Base-by-base conservation (phyloP, 2,888 invertebrate genomes). In the Callyntrura guangdongensis region DNA sequence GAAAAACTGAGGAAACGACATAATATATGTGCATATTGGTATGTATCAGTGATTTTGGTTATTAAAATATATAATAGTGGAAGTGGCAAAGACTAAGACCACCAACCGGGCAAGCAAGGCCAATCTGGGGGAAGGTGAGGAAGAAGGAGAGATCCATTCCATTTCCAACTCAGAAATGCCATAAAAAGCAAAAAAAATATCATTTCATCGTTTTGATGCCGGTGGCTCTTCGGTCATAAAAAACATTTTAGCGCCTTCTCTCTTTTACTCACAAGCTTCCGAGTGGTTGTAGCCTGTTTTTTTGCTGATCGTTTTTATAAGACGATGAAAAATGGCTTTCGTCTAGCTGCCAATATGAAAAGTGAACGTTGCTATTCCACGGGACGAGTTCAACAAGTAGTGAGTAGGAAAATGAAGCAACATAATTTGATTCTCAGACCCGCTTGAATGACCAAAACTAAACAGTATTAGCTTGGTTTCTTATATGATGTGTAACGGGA, bases 281-380 rank as follows among this genome's bases (percentile, higher is more conserved):
- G n/a, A n/a, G n/a, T n/a, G n/a, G n/a, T n/a, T n/a, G n/a, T n/a
- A n/a, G n/a, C n/a, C n/a, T n/a, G n/a, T n/a, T n/a, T n/a, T n/a
- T n/a, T n/a, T n/a, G n/a, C n/a, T n/a, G n/a, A n/a, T 25, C 4
- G 12, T 25, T 2, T 0, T 4, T 67, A 12, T 17, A 20, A 2
- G 2, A 20, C 3, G 17, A 59, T 20, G 67, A 25, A 67, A 25
- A 25, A 86, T 79, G 86, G 36, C 14, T n/a, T 14, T 22, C 4
- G 27, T 86, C 1, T 64, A 79, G 64, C 67, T 86, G 64, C 86
- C 86, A 53, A 86, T 79, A 67, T 86, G 79, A 86, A n/a, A n/a
- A n/a, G n/a, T 20, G 17, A 20, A 4, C 20, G 20, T 17, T 20
- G 59, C 20, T 59, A 59, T 9, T 59, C 59, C 59, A 59, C 17